Evolutionary conservation across 2,888 invertebrate genomes (phyloP).

Genomic region (Rhynchonema sp.): DNA sequence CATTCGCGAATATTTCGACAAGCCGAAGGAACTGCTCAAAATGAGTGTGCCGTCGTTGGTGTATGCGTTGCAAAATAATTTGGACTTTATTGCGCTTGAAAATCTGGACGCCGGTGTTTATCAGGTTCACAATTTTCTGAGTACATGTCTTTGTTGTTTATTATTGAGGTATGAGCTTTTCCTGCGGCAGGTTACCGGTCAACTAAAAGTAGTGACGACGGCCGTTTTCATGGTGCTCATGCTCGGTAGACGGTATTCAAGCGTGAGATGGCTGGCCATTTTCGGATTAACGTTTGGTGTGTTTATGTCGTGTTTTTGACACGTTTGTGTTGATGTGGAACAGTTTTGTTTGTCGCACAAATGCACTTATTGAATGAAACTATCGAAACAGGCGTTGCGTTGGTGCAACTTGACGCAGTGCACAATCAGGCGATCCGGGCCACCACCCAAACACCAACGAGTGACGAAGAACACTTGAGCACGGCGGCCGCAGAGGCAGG

Average conservation of each 20-base stretch:
- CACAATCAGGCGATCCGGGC: background rate
- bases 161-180: too few relatives aligned
- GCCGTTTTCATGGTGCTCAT: slow-evolving; percentile 28
- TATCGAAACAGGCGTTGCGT: slow-evolving; percentile 26
- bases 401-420: slow-evolving; percentile 19
- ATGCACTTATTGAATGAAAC: too few relatives aligned
- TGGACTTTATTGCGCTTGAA: slow-evolving; percentile 26
- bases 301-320: too few relatives aligned
- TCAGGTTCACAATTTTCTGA: slow-evolving; percentile 17
- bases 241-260: slow-evolving; percentile 24
- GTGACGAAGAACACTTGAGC: too few relatives aligned
- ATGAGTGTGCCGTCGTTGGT: slow-evolving; percentile 27
- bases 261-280: slow-evolving; percentile 23
- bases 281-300: slow-evolving; percentile 20
- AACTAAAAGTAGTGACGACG: slow-evolving; percentile 28
- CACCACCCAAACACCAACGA: too few relatives aligned
- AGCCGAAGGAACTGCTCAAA: slow-evolving; percentile 23
- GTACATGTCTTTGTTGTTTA: background rate
- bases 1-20: slow-evolving; percentile 16
- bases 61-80: slow-evolving; percentile 27
- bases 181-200: slow-evolving; percentile 26
- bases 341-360: too few relatives aligned
- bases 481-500: background rate
- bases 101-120: slow-evolving; percentile 27
- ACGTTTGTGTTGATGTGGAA: too few relatives aligned